Evolutionary conservation across 2,888 invertebrate genomes (phyloP), one percentile per base, ranked within the genome.

Genomic region (Odiellus spinosus): DNA sequence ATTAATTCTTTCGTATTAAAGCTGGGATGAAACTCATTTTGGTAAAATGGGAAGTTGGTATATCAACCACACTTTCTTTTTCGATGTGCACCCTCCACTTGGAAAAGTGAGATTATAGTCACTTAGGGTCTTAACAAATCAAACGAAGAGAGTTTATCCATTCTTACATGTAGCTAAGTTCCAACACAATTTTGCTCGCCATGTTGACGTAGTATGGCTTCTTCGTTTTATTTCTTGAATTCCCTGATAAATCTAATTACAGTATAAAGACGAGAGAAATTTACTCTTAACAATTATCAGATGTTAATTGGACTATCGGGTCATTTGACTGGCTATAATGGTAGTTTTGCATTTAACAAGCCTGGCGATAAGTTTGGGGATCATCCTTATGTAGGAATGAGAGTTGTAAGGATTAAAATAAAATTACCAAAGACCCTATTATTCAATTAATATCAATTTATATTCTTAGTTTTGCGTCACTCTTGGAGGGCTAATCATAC

Each of bases 1-100:
- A 46, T 14, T 39, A 38, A 51, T 44, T 47, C 50, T 48, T 50
- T 45, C 50, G 58, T 72, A 72, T 42, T 50, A 44, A 26, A 63
- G 62, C 63, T 90, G 90, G 90, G 95, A 95, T 71, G 95, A 95
- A 73, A 93, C 93, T 21, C 95, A 95, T 71, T 95, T 95, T 73
- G 93, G 93, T 1, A 95, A 95, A 75, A 93, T 95, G 90, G 90
- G 85, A 1, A 90, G 88, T 63, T 95, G 91, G 90, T 95, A 95
- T 62, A 91, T 95, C 54, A 95, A 93, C 60, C 75, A 87, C 56
- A 91, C 91, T 47, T 93, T 93, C 67, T 95, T 95, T 70, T 95
- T 95, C 69, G 95, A 95, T 71, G 95, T 95, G 1, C 95, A 95
- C 71, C 95, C 95, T 49, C 93, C 95, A 17, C 72, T 93, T 44